phyloP scores from a whole-genome alignment of 2,797 vertebrate genomes.

The Parauchenoglanis ngamensis region DNA sequence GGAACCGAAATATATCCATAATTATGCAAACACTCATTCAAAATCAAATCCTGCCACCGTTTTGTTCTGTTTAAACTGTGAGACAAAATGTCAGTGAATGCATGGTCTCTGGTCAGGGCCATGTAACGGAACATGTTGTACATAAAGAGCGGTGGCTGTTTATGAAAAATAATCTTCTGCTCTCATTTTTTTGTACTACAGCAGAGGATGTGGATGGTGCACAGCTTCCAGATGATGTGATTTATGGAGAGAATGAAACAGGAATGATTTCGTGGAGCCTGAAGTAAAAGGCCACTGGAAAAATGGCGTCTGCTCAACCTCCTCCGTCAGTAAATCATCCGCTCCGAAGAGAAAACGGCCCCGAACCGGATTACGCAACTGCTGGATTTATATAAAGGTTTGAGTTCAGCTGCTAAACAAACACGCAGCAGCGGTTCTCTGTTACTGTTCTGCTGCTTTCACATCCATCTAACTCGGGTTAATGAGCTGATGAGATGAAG shows the following conservation, averaged over 20 bases:
- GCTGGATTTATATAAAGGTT: background rate
- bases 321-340: constrained; percentile 2
- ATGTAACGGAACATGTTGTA: background rate
- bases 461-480: background rate
- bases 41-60: background rate
- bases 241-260: constrained; percentile 3
- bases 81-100: background rate
- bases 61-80: background rate
- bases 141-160: background rate
- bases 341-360: background rate
- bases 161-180: background rate
- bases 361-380: background rate
- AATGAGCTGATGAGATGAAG: background rate
- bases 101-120: background rate
- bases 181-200: background rate
- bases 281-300: constrained; percentile 28
- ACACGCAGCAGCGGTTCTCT: background rate
- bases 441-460: background rate
- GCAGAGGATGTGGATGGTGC: background rate
- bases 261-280: constrained; percentile 25
- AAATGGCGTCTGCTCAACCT: constrained; percentile 24
- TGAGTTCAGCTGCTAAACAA: constrained; percentile 1
- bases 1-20: background rate
- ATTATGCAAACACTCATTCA: background rate
- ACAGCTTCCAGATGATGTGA: constrained; percentile 20